Evolutionary conservation across 2,888 invertebrate genomes (phyloP).

Genomic region (Hedya salicella): DNA sequence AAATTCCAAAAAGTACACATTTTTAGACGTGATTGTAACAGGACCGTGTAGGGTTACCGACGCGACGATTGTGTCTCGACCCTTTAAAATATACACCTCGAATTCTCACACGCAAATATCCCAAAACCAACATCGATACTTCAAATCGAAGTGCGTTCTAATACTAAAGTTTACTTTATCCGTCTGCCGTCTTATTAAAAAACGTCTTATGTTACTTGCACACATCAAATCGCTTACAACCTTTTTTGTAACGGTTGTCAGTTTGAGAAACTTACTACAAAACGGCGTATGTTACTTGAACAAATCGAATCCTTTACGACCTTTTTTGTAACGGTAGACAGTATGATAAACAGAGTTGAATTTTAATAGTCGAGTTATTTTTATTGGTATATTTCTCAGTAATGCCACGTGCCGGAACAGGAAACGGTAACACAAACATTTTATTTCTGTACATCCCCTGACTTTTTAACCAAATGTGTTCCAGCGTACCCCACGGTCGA

Average conservation of each 20-base stretch:
- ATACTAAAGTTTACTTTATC: slow-evolving; percentile 33
- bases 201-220: not conserved
- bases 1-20: no score
- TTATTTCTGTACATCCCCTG: slow-evolving; percentile 72
- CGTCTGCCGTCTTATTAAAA: not conserved
- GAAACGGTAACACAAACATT: slow-evolving; percentile 83
- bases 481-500: not conserved
- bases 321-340: not conserved
- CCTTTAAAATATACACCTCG: not conserved
- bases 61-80: not conserved
- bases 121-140: slow-evolving; percentile 12
- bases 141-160: slow-evolving; percentile 33
- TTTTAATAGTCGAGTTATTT: slow-evolving; percentile 75
- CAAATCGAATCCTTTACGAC: not conserved
- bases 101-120: not conserved
- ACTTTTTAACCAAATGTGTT: slow-evolving; percentile 39
- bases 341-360: slow-evolving; percentile 54
- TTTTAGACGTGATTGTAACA: no score
- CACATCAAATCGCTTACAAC: not conserved
- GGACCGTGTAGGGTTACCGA: not conserved
- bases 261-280: slow-evolving; percentile 11
- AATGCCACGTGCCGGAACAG: slow-evolving; percentile 72
- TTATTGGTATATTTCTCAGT: slow-evolving; percentile 79
- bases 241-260: not conserved
- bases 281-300: not conserved